Conservation (phyloP, 2,113 vertebrate genomes). For the Thamnaconus septentrionalis region DNA sequence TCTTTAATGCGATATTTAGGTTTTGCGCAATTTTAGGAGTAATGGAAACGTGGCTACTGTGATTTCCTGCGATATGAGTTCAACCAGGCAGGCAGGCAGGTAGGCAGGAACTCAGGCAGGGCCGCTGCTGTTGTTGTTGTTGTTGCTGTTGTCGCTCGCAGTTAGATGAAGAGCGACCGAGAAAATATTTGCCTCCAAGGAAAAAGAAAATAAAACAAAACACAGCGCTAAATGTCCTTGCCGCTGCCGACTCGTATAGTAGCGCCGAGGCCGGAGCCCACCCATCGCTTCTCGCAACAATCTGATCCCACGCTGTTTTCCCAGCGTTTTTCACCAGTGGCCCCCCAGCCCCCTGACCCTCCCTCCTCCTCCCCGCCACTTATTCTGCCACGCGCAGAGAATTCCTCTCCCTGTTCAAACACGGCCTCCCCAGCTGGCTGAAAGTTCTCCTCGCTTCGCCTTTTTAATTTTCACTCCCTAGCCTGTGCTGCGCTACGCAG, state of each 20-base stretch:
- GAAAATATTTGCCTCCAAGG: constrained; percentile 5
- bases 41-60: background rate
- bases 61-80: constrained; percentile 36
- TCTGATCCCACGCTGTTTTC: constrained; percentile 49
- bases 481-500: constrained; percentile 31
- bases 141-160: too few species aligned
- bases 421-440: constrained; percentile 46
- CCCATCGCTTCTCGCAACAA: constrained; percentile 14
- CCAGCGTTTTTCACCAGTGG: background rate
- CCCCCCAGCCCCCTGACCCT: constrained; percentile 14
- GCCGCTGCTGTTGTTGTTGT: too few species aligned
- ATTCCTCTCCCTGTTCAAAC: constrained; percentile 67
- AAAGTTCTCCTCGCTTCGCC: constrained; percentile 26
- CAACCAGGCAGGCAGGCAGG: constrained; percentile 3
- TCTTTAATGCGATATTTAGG: too few species aligned
- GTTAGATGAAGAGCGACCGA: background rate
- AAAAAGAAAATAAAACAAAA: background rate
- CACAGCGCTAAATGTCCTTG: constrained; percentile 8
- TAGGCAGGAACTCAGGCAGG: constrained; percentile 5
- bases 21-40: too few species aligned
- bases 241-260: constrained; percentile 9
- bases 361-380: constrained; percentile 51
- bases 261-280: constrained; percentile 15
- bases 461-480: constrained; percentile 31
- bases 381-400: constrained; percentile 62